Base-by-base conservation (phyloP, 2,888 invertebrate species). In the Epistrophella euchroma region DNA sequence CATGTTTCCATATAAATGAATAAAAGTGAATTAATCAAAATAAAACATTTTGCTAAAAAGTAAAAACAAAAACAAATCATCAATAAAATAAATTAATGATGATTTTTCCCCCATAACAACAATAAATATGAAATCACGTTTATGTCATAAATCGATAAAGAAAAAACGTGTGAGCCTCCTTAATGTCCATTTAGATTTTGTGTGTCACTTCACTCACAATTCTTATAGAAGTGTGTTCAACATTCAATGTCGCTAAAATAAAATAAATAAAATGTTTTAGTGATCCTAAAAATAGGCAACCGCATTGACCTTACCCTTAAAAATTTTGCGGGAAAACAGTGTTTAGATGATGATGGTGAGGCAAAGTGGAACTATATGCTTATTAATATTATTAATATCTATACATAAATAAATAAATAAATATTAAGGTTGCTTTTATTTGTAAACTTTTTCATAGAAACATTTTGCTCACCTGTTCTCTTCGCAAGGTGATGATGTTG, bases 381-480 rank as follows among this genome's bases (percentile, higher is more conserved):
- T 47, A 22, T 6, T 52, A n/a, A n/a, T 52, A 25, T 52, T 28
- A 25, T 7, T 28, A 22, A 28, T 52, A 25, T 28, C 17, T 9
- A 28, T n/a, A 7, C 5, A 13, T 47, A 11, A 1, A 22, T 22
- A 50, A 55, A 55, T 55, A 58, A 58, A 58, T 56, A 56, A 19
- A 25, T 15, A 52, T 52, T 52, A 50, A 50, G 4, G 9, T 35
- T 22, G 35, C 35, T n/a, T 7, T 7, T 55, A 28, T 55, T 28
- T 55, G n/a, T 56, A 4, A 17, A 32, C 15, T 37, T 37, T 10
- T 19, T 35, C 7, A 37, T 15, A 43, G 60, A 80, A 60, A 74
- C 80, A 58, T 74, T 80, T 80, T 80, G 74, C 80, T 80, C 80
- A 80, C 80, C 80, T 80, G 80, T 80, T 80, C 52, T 45, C 15